These are phyloP conservation scores for Synergus gifuensis DNA, from an alignment of 2,888 invertebrate genomes.

Conservation along the genomic window DNA sequence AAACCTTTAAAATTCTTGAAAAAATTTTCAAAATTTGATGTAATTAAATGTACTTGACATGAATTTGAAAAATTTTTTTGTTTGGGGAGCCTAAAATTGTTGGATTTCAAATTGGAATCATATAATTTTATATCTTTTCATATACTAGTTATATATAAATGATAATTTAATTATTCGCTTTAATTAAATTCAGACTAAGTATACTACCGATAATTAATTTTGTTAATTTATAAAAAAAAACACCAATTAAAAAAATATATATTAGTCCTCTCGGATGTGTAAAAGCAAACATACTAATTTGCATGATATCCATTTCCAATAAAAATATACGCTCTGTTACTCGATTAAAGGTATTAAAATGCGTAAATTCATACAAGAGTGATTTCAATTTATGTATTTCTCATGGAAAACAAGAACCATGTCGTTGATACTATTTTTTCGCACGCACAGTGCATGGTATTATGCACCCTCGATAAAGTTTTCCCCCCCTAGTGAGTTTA, in stretches of 20 bases:
- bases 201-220: neutral
- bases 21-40: no score
- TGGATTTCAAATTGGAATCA: no score
- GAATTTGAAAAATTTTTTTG: no score
- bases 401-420: slow-evolving; percentile 20
- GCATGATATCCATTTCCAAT: neutral
- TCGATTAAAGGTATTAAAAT: slow-evolving; percentile 22
- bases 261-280: neutral
- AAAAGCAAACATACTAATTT: neutral
- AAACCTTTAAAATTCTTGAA: no score
- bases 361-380: neutral
- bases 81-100: no score
- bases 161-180: no score
- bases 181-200: neutral
- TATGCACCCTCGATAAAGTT: slow-evolving; percentile 37
- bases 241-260: neutral
- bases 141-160: no score
- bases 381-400: slow-evolving; percentile 24
- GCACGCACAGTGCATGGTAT: slow-evolving; percentile 20
- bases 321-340: neutral
- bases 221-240: neutral
- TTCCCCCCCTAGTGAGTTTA: slow-evolving; percentile 26
- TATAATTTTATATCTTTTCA: no score
- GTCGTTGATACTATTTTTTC: slow-evolving; percentile 27
- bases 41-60: no score